Conservation (phyloP, 2,113 vertebrate genomes). For the Tichodroma muraria region DNA sequence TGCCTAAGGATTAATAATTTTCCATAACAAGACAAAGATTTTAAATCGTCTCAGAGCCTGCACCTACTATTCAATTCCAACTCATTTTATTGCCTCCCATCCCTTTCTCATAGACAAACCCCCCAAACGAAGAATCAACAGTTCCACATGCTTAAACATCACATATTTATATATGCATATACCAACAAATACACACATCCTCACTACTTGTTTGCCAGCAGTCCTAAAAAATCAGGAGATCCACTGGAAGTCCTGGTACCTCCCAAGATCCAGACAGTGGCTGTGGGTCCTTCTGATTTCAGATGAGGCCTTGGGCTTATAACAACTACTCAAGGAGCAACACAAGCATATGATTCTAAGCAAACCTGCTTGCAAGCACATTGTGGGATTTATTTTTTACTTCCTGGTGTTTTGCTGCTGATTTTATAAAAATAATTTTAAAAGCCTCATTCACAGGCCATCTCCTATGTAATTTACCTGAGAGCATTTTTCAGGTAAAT, state of each 20-base stretch:
- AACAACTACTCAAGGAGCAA: not conserved
- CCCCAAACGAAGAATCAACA: not conserved
- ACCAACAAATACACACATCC: not conserved
- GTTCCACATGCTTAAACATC: not conserved
- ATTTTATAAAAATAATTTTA: not conserved
- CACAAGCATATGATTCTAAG: not conserved
- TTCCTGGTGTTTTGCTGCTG: not conserved
- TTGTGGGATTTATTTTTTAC: not conserved
- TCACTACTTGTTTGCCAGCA: not conserved
- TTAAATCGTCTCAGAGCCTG: not conserved
- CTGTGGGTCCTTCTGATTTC: not conserved
- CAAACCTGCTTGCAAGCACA: not conserved
- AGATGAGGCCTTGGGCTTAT: not conserved
- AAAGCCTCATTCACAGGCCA: not conserved
- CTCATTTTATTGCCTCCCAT: not conserved
- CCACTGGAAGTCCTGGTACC: not conserved
- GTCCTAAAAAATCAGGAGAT: not conserved
- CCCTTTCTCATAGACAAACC: not conserved
- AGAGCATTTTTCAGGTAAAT: not conserved
- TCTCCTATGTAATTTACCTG: not conserved
- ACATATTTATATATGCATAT: not conserved
- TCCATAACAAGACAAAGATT: not conserved
- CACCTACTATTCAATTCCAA: not conserved
- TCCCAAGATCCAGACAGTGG: rapidly evolving
- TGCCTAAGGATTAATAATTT: not conserved